phyloP scores from a whole-genome alignment of 2,113 vertebrate genomes.

The Esox niger region DNA sequence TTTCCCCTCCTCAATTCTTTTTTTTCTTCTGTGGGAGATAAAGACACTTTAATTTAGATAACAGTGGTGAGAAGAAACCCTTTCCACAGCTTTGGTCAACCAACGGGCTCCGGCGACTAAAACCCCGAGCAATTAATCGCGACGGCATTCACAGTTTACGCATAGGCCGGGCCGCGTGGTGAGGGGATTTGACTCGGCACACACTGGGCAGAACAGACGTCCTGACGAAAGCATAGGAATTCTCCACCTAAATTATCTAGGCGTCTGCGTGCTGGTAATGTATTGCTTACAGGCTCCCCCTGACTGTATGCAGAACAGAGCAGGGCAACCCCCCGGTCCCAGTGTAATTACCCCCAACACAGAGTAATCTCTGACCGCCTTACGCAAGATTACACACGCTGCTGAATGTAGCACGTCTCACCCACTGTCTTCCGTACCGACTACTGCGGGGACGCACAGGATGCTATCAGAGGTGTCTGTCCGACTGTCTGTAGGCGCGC shows the following conservation, averaged over 20 bases:
- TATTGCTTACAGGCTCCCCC: slow-evolving; percentile 40
- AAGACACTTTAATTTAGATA: slow-evolving; percentile 84
- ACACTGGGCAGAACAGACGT: slow-evolving; percentile 39
- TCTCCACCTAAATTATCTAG: slow-evolving; percentile 50
- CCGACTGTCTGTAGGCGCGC: neutral
- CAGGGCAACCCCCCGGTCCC: neutral
- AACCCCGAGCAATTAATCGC: slow-evolving; percentile 60
- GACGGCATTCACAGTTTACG: slow-evolving; percentile 40
- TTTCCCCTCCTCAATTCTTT: slow-evolving; percentile 28
- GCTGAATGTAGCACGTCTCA: neutral
- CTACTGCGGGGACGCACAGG: slow-evolving; percentile 7
- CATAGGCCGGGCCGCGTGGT: slow-evolving; percentile 26
- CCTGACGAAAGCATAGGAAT: slow-evolving; percentile 26
- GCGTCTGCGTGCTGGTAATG: slow-evolving; percentile 37
- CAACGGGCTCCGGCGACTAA: slow-evolving; percentile 52
- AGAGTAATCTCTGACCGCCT: slow-evolving; percentile 43
- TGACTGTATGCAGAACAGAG: slow-evolving; percentile 32
- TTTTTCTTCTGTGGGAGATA: slow-evolving; percentile 71
- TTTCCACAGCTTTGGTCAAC: slow-evolving; percentile 56
- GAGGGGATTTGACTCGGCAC: slow-evolving; percentile 47
- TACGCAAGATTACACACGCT: slow-evolving; percentile 40
- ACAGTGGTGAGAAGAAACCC: slow-evolving; percentile 65
- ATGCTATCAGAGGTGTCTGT: neutral
- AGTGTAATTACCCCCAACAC: slow-evolving; percentile 36
- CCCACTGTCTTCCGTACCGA: slow-evolving; percentile 1